Conservation (phyloP, 2,888 invertebrate genomes). For the Drosophila bunnanda region DNA sequence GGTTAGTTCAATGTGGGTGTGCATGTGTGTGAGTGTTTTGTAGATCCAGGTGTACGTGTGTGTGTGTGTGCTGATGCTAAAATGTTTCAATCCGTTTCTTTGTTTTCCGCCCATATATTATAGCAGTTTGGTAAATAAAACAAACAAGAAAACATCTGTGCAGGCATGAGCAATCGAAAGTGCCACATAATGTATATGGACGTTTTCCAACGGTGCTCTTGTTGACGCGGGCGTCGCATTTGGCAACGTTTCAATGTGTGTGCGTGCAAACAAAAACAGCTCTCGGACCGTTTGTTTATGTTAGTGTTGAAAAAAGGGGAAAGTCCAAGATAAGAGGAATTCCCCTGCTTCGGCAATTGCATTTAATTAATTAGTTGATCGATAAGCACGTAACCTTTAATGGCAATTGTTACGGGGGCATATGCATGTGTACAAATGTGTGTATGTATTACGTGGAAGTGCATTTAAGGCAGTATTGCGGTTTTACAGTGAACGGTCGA, state of each 20-base stretch:
- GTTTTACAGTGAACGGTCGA: conserved; percentile 1
- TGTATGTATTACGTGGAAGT: background rate
- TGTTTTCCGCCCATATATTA: conserved; percentile 26
- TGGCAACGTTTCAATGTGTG: conserved; percentile 51
- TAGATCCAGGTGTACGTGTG: conserved; percentile 6
- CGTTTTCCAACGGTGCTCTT: conserved; percentile 5
- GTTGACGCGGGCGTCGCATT: conserved; percentile 16
- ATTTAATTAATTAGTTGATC: conserved; percentile 27
- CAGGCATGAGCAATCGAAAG: conserved; percentile 12
- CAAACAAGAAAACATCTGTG: conserved; percentile 19
- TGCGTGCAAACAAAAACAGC: conserved; percentile 59
- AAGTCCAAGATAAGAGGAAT: conserved; percentile 30
- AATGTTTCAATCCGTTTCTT: conserved; percentile 30
- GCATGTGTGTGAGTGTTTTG: conserved; percentile 14
- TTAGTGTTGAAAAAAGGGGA: conserved; percentile 35
- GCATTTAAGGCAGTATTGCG: conserved; percentile 1
- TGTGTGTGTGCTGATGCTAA: conserved; percentile 9
- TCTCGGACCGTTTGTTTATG: conserved; percentile 24
- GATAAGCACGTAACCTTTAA: conserved; percentile 9
- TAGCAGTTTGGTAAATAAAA: conserved; percentile 7
- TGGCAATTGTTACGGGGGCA: conserved; percentile 6
- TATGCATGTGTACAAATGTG: background rate
- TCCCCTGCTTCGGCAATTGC: conserved; percentile 19
- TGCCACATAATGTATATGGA: conserved; percentile 8
- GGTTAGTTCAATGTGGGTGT: conserved; percentile 72